These are phyloP conservation scores for Phymastichus coffea DNA, from an alignment of 1,140 invertebrate genomes.

Conservation along the genomic window DNA sequence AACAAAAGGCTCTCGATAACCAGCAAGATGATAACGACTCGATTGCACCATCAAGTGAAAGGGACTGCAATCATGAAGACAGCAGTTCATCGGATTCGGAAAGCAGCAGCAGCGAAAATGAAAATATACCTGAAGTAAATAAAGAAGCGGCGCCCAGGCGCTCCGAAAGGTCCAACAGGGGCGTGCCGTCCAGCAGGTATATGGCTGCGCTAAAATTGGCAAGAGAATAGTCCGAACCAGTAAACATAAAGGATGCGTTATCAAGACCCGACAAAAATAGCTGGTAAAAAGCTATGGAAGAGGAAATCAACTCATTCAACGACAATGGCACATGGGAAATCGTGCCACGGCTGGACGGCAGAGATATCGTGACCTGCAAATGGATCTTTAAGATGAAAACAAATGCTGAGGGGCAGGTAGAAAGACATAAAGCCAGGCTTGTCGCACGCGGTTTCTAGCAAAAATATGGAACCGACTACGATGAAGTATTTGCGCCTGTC, in stretches of 20 bases:
- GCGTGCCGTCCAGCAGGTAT: background rate
- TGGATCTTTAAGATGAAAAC: conserved; percentile 28
- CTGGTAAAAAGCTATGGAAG: conserved; percentile 6
- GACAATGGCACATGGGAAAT: conserved; percentile 1
- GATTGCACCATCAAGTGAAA: no score
- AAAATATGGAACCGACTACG: conserved; percentile 35
- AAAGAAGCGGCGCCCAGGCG: no score
- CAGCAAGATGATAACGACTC: no score
- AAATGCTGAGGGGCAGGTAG: no score
- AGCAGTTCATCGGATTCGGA: no score
- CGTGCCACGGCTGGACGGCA: background rate
- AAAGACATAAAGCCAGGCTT: conserved; percentile 23
- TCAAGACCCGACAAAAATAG: background rate
- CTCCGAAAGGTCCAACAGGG: background rate
- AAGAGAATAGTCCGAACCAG: background rate
- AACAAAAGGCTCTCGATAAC: no score
- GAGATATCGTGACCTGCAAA: conserved; percentile 2
- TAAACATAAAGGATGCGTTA: background rate
- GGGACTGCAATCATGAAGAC: no score
- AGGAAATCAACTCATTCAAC: background rate
- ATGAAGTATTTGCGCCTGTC: conserved; percentile 39
- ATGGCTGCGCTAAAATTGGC: background rate
- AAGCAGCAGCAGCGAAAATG: no score
- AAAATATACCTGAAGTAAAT: no score
- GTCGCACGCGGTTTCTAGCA: conserved; percentile 28